phyloP scores from a whole-genome alignment of 2,888 invertebrate species.

The Meandrusa payeni region DNA sequence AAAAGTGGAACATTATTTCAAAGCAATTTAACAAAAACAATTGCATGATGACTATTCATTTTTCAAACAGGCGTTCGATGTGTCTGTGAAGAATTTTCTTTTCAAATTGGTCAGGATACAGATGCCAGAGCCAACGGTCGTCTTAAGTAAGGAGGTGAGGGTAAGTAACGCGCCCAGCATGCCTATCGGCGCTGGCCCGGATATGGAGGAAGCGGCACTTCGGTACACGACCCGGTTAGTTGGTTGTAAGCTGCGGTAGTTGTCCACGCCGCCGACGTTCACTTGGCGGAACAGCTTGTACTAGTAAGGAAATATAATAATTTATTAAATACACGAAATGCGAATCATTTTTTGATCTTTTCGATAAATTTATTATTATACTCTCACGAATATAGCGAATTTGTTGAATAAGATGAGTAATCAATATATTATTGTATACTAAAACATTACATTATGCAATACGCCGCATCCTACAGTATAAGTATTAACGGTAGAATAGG shows the following conservation, averaged over 20 bases:
- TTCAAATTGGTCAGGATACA: constrained; percentile 52
- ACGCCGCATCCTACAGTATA: no score
- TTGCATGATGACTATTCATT: constrained; percentile 11
- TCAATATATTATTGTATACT: no score
- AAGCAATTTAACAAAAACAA: not conserved
- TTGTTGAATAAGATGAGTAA: no score
- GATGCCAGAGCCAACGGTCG: constrained; percentile 44
- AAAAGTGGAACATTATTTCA: not conserved
- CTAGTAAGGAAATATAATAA: constrained; percentile 39
- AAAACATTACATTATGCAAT: no score
- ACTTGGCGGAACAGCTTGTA: constrained; percentile 57
- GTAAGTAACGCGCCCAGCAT: constrained; percentile 43
- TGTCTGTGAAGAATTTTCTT: constrained; percentile 38
- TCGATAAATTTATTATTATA: no score
- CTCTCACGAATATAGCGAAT: no score
- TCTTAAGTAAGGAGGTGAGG: constrained; percentile 41
- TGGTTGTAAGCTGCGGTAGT: constrained; percentile 68
- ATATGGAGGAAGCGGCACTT: constrained; percentile 46
- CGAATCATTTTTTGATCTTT: no score
- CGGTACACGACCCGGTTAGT: constrained; percentile 60
- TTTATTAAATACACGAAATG: no score
- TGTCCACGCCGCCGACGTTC: constrained; percentile 59
- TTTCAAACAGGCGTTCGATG: constrained; percentile 2
- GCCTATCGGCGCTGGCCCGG: constrained; percentile 39
- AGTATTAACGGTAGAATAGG: no score